Evolutionary conservation across 2,888 invertebrate species (phyloP).

Genomic region (Aquatica leii): DNA sequence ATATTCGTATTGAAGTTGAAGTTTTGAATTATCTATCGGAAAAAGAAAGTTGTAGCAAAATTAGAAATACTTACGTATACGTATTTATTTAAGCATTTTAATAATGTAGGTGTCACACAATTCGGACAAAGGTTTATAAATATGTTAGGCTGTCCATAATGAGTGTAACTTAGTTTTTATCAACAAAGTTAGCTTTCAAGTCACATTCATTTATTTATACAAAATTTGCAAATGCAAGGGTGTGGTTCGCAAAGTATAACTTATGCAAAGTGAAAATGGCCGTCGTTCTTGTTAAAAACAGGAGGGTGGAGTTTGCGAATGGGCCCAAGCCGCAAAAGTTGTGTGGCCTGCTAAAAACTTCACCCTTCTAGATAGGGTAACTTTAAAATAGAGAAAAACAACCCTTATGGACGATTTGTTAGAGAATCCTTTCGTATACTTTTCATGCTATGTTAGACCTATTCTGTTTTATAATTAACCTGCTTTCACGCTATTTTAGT

Average conservation of each 20-base stretch:
- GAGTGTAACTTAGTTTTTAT: conserved; percentile 40
- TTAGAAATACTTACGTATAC: background rate
- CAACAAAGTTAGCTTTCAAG: conserved; percentile 41
- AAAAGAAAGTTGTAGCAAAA: background rate
- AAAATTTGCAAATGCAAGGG: conserved; percentile 49
- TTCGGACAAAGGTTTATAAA: conserved; percentile 27
- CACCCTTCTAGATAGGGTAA: conserved; percentile 48
- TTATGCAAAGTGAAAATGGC: conserved; percentile 59
- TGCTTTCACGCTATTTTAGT: conserved; percentile 59
- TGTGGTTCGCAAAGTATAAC: conserved; percentile 57
- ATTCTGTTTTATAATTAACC: conserved; percentile 60
- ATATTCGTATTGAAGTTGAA: too few species aligned
- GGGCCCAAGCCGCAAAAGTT: conserved; percentile 61
- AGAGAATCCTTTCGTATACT: conserved; percentile 52
- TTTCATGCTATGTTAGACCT: conserved; percentile 53
- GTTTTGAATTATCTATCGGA: too few species aligned
- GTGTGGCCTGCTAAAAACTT: conserved; percentile 61
- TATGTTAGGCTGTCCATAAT: conserved; percentile 32
- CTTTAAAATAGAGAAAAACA: conserved; percentile 49
- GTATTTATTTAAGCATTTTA: conserved; percentile 13
- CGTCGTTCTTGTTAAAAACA: conserved; percentile 59
- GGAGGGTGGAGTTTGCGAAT: conserved; percentile 59
- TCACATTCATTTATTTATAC: conserved; percentile 42
- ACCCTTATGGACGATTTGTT: conserved; percentile 52
- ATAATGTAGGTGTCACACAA: conserved; percentile 21